These are phyloP conservation scores for Dicrostonyx torquatus DNA, from an alignment of 2,797 vertebrate species.

Conservation along the genomic window DNA sequence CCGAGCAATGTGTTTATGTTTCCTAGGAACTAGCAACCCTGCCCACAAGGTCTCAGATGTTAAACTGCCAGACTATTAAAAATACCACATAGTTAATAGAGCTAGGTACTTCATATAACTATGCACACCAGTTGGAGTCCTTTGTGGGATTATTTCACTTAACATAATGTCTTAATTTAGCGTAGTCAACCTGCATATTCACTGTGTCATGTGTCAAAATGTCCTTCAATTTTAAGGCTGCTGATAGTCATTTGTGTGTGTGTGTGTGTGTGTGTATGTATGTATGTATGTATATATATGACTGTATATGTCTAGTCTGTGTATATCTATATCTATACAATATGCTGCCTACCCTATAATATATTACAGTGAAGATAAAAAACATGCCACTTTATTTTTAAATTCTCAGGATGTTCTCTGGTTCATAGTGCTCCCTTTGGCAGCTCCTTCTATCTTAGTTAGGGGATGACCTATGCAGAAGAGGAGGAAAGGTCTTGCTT, in stretches of 20 bases:
- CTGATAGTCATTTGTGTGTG: too few relatives aligned
- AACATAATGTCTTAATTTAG: not conserved
- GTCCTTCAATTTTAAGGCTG: not conserved
- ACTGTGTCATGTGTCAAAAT: not conserved
- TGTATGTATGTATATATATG: too few relatives aligned
- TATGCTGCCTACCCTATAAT: not conserved
- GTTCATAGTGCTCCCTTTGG: not conserved
- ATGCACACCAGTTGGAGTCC: not conserved
- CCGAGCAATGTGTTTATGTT: not conserved
- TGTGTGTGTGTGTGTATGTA: too few relatives aligned
- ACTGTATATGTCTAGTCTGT: too few relatives aligned
- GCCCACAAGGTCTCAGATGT: not conserved
- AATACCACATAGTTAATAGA: not conserved
- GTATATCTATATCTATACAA: not conserved
- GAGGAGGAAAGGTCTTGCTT: conserved; percentile 81
- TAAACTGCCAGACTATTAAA: not conserved
- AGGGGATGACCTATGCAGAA: conserved; percentile 70
- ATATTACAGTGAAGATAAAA: conserved; percentile 16
- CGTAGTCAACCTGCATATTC: not conserved
- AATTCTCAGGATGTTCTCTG: not conserved
- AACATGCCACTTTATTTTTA: not conserved
- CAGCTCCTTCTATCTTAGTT: conserved; percentile 43
- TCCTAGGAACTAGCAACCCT: not conserved
- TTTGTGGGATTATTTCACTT: not conserved
- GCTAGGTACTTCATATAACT: not conserved